Base-by-base conservation (phyloP, 2,113 vertebrate species). In the Myotis lucifugus region DNA sequence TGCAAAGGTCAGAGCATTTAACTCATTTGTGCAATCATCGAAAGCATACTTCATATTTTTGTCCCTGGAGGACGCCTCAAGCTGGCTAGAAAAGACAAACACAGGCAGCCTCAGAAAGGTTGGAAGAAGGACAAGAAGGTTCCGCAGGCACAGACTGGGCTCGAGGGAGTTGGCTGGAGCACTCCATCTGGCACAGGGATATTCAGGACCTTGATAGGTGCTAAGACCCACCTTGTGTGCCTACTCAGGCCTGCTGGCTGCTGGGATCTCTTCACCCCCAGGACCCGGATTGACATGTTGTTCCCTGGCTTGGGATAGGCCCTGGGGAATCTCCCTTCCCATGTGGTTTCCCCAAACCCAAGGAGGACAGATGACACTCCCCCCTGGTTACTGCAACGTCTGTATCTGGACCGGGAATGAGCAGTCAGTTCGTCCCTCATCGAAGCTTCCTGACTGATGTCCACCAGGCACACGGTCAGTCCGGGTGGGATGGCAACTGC, bases 1-100 rank as follows among this genome's bases (percentile, higher is more conserved):
- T 48, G 61, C 66, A 90, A 87, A 91, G 56, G n/a, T 64, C 11
- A 82, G 84, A 32, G 77, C 23, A 48, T 48, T 91, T n/a, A 86
- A 78, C 67, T 88, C 7, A 21, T 73, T 73, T 73, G 69, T 67
- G 13, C 10, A n/a, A 52, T 92, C 18, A n/a, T 18, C 0, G 9
- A 89, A 42, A 77, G 86, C 50, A 86, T 1, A n/a, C 13, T 46
- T 66, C 83, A 10, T 32, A 27, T 70, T 69, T 69, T 83, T 48
- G 42, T 83, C 74, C 56, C 48, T 40, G 32, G 48, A 73, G 84
- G 59, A 8, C 87, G 11, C 34, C n/a, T 52, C 42, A 10, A 87
- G 48, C 17, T 81, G 67, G 52, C 19, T 12, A 72, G 76, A 77
- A 93, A 59, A 88, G 66, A 77, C 69, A 40, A 74, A 76, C 13